These are phyloP conservation scores for Cyprinodon diabolis DNA, from an alignment of 2,797 vertebrate genomes.

Conservation along the genomic window DNA sequence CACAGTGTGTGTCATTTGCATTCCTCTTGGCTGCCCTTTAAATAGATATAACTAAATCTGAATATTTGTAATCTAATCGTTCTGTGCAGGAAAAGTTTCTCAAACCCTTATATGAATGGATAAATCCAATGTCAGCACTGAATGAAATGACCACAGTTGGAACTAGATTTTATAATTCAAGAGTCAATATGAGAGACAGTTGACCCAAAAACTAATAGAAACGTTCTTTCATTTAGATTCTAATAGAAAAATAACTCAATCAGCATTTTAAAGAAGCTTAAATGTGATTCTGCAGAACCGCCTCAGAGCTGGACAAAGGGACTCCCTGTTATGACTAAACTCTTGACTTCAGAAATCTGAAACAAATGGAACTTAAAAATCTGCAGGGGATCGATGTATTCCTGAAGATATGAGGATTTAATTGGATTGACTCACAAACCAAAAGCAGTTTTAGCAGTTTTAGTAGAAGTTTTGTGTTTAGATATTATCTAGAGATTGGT, in stretches of 20 bases:
- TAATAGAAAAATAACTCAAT: neutral
- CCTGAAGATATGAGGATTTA: slow-evolving; percentile 7
- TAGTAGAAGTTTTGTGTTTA: neutral
- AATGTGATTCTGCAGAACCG: no score
- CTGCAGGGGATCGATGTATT: neutral
- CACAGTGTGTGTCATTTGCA: no score
- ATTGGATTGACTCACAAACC: neutral
- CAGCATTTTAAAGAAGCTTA: neutral
- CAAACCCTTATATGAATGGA: neutral
- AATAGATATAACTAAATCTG: neutral
- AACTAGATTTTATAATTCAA: neutral
- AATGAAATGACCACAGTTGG: neutral
- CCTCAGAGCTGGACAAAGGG: neutral
- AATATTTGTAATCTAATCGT: neutral
- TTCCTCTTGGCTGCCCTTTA: neutral
- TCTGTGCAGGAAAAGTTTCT: neutral
- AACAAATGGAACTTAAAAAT: neutral
- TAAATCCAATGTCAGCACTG: neutral
- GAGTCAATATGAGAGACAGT: neutral
- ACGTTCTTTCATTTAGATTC: neutral
- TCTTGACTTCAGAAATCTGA: slow-evolving; percentile 2
- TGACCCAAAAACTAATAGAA: neutral
- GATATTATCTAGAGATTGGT: slow-evolving; percentile 15
- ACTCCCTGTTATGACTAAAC: neutral
- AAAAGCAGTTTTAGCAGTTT: neutral